phyloP scores from a whole-genome alignment of 2,113 vertebrate genomes.

The Microcebus jonahi region DNA sequence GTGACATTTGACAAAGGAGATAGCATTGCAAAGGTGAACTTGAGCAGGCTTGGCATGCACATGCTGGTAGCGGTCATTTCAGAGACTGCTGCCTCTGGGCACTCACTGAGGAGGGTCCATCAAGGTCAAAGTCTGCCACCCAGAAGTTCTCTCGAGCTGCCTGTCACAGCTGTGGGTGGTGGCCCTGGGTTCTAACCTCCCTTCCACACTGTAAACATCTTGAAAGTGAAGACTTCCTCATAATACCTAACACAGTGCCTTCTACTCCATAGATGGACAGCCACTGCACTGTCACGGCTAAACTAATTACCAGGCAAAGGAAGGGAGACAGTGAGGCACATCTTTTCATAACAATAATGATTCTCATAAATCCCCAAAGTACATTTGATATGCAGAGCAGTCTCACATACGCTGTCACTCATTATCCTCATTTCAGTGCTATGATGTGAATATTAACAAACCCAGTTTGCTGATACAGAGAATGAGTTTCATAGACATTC shows the following conservation, averaged over 20 bases:
- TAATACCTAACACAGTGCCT: not conserved
- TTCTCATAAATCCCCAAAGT: not conserved
- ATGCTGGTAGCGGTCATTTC: not conserved
- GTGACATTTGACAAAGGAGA: conserved; percentile 57
- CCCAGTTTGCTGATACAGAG: not conserved
- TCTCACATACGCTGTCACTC: not conserved
- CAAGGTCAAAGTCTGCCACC: not conserved
- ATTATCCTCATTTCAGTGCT: not conserved
- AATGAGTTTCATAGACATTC: not conserved
- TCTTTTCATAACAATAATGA: not conserved
- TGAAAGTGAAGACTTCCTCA: not conserved
- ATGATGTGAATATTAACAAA: not conserved
- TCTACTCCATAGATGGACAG: not conserved
- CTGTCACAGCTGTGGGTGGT: not conserved
- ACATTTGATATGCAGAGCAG: not conserved
- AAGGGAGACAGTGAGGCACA: not conserved
- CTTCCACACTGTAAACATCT: not conserved
- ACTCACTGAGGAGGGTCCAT: not conserved
- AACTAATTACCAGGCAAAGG: not conserved
- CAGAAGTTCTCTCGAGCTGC: not conserved
- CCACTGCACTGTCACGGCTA: not conserved
- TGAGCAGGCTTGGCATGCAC: not conserved
- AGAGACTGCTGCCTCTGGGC: not conserved
- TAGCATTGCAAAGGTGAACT: not conserved
- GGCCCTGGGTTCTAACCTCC: not conserved